Percentiles rank a stretch among this genome's conserved stretches.
Conservation (phyloP, 1,140 invertebrate genomes). For the Drosophila guanche region DNA sequence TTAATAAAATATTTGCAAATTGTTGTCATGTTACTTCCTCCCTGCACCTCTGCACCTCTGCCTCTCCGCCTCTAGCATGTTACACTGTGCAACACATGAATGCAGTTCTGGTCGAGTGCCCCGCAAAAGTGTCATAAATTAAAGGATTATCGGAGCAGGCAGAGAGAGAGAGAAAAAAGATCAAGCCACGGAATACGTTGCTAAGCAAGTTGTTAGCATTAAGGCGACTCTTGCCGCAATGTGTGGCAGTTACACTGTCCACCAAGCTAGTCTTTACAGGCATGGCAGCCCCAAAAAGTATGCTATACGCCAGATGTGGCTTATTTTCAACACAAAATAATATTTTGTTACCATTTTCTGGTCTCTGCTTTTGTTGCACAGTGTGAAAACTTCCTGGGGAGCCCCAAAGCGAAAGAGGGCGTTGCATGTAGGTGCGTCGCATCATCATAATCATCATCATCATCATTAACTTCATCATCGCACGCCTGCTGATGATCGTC, state of each 20-base stretch:
- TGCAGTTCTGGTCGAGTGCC: slow-evolving; percentile 54
- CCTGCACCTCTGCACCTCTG: background rate
- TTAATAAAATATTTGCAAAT: slow-evolving; percentile 83
- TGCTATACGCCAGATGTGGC: background rate
- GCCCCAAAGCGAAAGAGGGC: slow-evolving; percentile 29
- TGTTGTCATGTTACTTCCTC: slow-evolving; percentile 70
- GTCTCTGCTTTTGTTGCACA: slow-evolving; percentile 16
- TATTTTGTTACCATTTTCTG: background rate
- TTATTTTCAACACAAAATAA: too few species aligned
- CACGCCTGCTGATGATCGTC: slow-evolving; percentile 18
- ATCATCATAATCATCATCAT: slow-evolving; percentile 11
- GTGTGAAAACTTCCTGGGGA: slow-evolving; percentile 27
- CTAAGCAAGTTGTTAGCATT: slow-evolving; percentile 81
- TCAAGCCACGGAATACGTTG: slow-evolving; percentile 15
- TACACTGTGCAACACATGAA: slow-evolving; percentile 11
- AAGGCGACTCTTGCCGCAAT: slow-evolving; percentile 61
- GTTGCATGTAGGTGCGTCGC: slow-evolving; percentile 41
- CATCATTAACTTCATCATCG: slow-evolving; percentile 44
- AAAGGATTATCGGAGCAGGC: slow-evolving; percentile 27
- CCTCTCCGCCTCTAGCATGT: slow-evolving; percentile 1
- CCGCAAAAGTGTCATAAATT: slow-evolving; percentile 42
- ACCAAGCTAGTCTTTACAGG: slow-evolving; percentile 2
- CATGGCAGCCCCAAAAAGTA: slow-evolving; percentile 10
- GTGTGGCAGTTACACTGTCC: slow-evolving; percentile 75
- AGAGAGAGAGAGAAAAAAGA: background rate